phyloP scores from a whole-genome alignment of 2,888 invertebrate genomes.

The Ptychoptera albimana region DNA sequence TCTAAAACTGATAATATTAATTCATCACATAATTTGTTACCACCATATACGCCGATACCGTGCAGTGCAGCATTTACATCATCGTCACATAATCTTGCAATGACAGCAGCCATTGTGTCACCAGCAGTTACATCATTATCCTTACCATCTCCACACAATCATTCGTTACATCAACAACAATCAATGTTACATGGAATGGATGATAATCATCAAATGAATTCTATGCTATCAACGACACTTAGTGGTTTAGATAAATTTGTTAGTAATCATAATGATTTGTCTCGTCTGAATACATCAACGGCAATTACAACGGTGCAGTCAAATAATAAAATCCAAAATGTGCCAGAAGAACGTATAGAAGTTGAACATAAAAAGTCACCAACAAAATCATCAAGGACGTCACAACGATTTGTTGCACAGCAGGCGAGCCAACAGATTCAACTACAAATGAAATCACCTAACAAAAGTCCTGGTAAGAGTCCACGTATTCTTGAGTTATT shows the following conservation, averaged over 20 bases:
- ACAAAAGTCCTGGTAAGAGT: conserved; percentile 51
- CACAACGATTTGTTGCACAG: conserved; percentile 42
- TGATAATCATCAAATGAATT: background rate
- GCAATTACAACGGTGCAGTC: conserved; percentile 11
- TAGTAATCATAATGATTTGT: too few relatives aligned
- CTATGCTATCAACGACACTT: too few relatives aligned
- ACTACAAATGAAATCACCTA: conserved; percentile 42
- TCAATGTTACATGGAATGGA: conserved; percentile 3
- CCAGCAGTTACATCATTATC: conserved; percentile 36
- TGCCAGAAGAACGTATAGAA: conserved; percentile 7
- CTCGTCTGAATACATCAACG: conserved; percentile 6
- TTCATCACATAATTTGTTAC: conserved; percentile 1
- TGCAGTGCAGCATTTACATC: conserved; percentile 61
- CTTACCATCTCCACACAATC: conserved; percentile 8
- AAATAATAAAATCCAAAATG: conserved; percentile 7
- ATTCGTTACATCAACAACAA: conserved; percentile 1
- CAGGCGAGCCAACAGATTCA: conserved; percentile 19
- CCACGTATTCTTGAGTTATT: conserved; percentile 41
- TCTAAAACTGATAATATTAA: conserved; percentile 1
- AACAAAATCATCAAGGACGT: conserved; percentile 40
- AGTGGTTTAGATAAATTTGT: too few relatives aligned
- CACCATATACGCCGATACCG: conserved; percentile 7
- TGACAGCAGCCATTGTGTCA: conserved; percentile 67
- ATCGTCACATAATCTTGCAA: conserved; percentile 64
- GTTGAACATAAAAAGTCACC: conserved; percentile 39